Evolutionary conservation across 2,113 vertebrate genomes (phyloP).

Genomic region (Grammomys surdaster): DNA sequence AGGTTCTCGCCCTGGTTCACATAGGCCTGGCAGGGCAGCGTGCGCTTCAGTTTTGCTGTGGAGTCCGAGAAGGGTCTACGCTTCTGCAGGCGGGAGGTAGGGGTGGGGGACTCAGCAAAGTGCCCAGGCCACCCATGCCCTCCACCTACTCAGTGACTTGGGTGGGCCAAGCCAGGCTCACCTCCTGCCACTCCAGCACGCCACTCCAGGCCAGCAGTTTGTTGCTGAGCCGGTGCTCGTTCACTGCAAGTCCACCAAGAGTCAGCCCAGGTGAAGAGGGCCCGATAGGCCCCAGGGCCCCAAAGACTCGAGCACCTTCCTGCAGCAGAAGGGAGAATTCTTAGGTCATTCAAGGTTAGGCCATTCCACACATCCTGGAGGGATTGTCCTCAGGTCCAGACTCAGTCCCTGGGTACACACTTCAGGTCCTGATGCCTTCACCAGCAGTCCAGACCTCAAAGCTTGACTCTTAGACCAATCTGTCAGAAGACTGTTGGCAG

Average conservation of each 20-base stretch:
- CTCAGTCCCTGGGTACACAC: not conserved
- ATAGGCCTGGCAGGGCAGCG: constrained; percentile 94
- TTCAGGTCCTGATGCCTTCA: not conserved
- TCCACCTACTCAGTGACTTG: accelerated
- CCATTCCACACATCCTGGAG: not conserved
- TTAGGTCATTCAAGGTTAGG: not conserved
- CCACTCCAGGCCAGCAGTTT: constrained; percentile 95
- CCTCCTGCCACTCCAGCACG: constrained; percentile 96
- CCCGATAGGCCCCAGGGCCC: constrained; percentile 86
- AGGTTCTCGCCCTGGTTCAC: constrained; percentile 96
- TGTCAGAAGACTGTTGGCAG: no score
- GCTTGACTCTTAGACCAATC: not conserved
- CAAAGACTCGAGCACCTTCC: constrained; percentile 77
- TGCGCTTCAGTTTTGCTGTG: constrained; percentile 92
- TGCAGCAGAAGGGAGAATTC: not conserved
- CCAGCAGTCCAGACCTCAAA: not conserved
- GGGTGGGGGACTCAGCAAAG: not conserved
- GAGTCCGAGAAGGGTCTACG: constrained; percentile 93
- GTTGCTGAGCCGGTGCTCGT: constrained; percentile 88
- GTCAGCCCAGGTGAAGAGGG: constrained; percentile 83
- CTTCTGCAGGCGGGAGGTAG: constrained; percentile 86
- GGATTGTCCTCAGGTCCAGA: not conserved
- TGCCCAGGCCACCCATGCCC: accelerated
- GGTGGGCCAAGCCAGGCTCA: constrained; percentile 61
- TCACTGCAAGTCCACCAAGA: constrained; percentile 82